phyloP scores from a whole-genome alignment of 2,888 invertebrate genomes.

The Epirrita christyi region DNA sequence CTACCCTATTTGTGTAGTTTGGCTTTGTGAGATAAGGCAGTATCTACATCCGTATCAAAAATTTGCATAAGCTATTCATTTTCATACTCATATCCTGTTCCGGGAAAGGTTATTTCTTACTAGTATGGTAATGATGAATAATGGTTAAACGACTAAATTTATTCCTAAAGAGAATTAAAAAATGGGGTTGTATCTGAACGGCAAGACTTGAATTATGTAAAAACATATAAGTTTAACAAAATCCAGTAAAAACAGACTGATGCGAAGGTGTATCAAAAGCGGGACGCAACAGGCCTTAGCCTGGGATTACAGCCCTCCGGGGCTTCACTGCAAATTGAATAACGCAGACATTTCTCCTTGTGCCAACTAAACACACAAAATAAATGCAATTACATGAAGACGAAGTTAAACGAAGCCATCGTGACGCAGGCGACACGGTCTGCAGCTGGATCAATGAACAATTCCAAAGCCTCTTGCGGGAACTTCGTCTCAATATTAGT shows the following conservation, averaged over 20 bases:
- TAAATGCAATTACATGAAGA: constrained; percentile 53
- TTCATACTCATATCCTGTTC: too few relatives aligned
- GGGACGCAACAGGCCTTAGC: constrained; percentile 76
- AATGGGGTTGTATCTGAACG: too few relatives aligned
- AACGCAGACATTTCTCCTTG: constrained; percentile 64
- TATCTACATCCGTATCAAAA: too few relatives aligned
- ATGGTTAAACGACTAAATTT: too few relatives aligned
- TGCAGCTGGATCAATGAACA: constrained; percentile 10
- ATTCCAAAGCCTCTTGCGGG: not conserved
- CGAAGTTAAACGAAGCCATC: constrained; percentile 41
- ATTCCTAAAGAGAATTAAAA: too few relatives aligned
- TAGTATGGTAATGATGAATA: too few relatives aligned
- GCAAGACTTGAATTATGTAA: not conserved
- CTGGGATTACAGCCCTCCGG: constrained; percentile 73
- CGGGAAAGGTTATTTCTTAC: too few relatives aligned
- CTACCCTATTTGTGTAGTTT: too few relatives aligned
- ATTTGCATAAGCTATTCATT: too few relatives aligned
- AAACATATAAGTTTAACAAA: not conserved
- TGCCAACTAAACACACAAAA: constrained; percentile 52
- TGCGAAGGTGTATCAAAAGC: constrained; percentile 59
- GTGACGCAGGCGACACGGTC: constrained; percentile 6
- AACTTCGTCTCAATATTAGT: constrained; percentile 10
- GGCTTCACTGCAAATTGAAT: constrained; percentile 81
- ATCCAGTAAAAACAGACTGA: constrained; percentile 8
- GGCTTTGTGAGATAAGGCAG: too few relatives aligned